Conservation (phyloP, 37 sponge, comb jelly and placozoan genomes). For the Chondrilla cf. caribensis region DNA sequence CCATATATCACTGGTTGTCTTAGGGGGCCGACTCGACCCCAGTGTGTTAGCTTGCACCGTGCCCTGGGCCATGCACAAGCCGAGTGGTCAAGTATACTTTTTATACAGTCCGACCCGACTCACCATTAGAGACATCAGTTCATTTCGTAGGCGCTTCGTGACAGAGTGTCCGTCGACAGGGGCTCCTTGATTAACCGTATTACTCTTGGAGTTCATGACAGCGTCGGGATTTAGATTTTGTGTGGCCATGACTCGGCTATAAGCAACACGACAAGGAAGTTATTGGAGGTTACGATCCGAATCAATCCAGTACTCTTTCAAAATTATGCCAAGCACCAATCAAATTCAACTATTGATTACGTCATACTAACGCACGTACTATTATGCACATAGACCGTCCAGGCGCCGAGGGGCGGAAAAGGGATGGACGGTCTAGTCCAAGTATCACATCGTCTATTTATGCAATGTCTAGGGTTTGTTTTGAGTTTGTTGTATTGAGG, state of each 20-base stretch:
- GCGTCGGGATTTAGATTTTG: constrained; percentile 51
- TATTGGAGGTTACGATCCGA: not conserved
- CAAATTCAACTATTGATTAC: not conserved
- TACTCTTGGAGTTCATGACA: constrained; percentile 24
- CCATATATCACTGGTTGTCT: too few relatives aligned
- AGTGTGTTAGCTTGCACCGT: too few relatives aligned
- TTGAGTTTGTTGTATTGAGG: too few relatives aligned
- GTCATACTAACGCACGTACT: not conserved
- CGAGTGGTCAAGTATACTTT: not conserved
- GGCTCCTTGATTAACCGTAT: constrained; percentile 1
- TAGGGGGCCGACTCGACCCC: too few relatives aligned
- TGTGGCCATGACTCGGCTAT: constrained; percentile 49
- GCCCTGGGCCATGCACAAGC: too few relatives aligned
- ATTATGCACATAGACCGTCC: too few relatives aligned
- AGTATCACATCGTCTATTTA: too few relatives aligned
- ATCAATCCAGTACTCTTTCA: not conserved
- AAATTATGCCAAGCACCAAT: not conserved
- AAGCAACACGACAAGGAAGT: not conserved
- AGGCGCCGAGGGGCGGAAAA: too few relatives aligned
- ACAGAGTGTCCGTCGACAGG: constrained; percentile 78
- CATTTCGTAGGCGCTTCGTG: constrained; percentile 70
- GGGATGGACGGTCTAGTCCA: too few relatives aligned
- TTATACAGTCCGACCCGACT: not conserved
- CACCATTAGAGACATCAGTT: constrained; percentile 76
- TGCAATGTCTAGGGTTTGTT: too few relatives aligned